Evolutionary conservation across 2,797 vertebrate genomes (phyloP).

Genomic region (Cottoperca gobio): DNA sequence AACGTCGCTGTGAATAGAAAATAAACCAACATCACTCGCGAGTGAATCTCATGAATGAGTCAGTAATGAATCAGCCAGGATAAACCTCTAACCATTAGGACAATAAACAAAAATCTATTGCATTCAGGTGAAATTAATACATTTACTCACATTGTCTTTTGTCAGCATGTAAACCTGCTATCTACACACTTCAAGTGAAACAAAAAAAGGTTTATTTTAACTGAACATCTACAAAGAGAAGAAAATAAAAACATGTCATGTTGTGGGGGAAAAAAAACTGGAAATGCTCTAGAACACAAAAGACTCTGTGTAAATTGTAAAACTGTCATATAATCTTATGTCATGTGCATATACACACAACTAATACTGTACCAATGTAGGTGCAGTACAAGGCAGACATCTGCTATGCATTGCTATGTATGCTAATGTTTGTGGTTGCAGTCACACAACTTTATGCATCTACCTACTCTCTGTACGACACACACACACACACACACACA

Average conservation of each 20-base stretch:
- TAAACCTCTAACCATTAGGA: conserved; percentile 38
- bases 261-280: conserved; percentile 4
- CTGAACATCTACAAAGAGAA: conserved; percentile 5
- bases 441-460: conserved; percentile 39
- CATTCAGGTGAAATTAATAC: conserved; percentile 28
- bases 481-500: conserved; percentile 18
- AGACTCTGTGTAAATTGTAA: conserved; percentile 15
- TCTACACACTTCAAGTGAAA: conserved; percentile 21
- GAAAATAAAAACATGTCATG: neutral
- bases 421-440: conserved; percentile 25
- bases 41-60: conserved; percentile 28
- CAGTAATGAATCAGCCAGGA: conserved; percentile 17
- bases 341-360: conserved; percentile 21
- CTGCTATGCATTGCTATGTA: conserved; percentile 46
- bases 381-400: conserved; percentile 28
- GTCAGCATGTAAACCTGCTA: conserved; percentile 14
- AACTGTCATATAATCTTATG: conserved; percentile 10
- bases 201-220: neutral
- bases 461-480: conserved; percentile 13
- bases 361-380: conserved; percentile 64
- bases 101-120: conserved; percentile 36
- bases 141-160: neutral
- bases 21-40: conserved; percentile 1
- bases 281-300: conserved; percentile 5
- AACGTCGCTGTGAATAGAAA: conserved; percentile 21